A percentile compares a stretch with the other conserved stretches of the same genome.
These are phyloP conservation scores for Tauraco erythrolophus DNA, from an alignment of 2,113 vertebrate genomes.

Conservation along the genomic window DNA sequence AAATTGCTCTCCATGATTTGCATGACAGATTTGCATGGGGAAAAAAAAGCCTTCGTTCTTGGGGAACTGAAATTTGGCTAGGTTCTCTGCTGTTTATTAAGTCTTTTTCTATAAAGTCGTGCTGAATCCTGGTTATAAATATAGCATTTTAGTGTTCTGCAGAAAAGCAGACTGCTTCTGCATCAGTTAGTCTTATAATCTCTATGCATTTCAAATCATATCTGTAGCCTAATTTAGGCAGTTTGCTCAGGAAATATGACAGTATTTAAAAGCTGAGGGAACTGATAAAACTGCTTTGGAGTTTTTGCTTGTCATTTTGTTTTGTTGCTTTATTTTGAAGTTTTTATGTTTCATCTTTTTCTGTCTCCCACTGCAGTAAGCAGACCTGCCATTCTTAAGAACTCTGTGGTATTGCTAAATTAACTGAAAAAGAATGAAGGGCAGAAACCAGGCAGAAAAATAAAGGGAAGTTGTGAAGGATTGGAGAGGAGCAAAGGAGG, in stretches of 20 bases:
- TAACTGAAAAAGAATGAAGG: not conserved
- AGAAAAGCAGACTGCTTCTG: not conserved
- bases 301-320: not conserved
- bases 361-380: not conserved
- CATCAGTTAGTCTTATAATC: not conserved
- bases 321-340: slow-evolving; percentile 11
- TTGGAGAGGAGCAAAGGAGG: not conserved
- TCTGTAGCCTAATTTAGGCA: not conserved
- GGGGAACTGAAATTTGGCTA: not conserved
- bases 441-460: not conserved
- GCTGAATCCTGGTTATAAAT: not conserved
- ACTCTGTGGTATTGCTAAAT: not conserved
- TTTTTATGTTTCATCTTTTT: slow-evolving; percentile 28
- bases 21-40: not conserved
- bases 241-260: not conserved
- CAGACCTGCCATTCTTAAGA: not conserved
- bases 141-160: not conserved
- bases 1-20: not conserved
- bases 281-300: not conserved
- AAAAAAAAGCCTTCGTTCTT: not conserved
- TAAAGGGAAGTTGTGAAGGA: not conserved
- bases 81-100: not conserved
- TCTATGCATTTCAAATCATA: not conserved
- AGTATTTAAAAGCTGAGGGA: not conserved
- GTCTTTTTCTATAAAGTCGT: not conserved